Conservation (phyloP, 2,113 vertebrate species). For the Martes martes region DNA sequence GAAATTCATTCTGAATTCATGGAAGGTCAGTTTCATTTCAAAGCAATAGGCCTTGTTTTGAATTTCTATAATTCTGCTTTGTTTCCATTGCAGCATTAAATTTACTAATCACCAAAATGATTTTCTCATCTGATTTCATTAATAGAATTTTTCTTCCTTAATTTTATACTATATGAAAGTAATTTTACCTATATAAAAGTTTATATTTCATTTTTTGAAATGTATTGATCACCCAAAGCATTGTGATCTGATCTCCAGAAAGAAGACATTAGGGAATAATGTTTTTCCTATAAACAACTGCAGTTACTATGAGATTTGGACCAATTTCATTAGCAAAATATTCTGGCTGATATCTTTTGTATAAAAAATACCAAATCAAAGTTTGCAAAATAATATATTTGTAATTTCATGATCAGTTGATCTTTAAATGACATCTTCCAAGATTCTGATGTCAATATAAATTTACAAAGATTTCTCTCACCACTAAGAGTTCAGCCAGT, state of each 20-base stretch:
- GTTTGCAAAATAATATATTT: slow-evolving; percentile 3
- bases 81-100: slow-evolving; percentile 39
- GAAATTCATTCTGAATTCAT: slow-evolving; percentile 64
- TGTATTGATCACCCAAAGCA: not conserved
- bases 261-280: not conserved
- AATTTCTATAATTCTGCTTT: slow-evolving; percentile 40
- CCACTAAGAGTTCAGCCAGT: not conserved
- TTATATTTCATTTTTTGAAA: not conserved
- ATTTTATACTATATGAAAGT: not conserved
- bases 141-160: slow-evolving; percentile 11
- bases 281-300: not conserved
- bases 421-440: not conserved
- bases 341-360: not conserved
- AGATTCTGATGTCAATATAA: not conserved
- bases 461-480: not conserved
- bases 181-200: not conserved
- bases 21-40: slow-evolving; percentile 58
- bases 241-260: slow-evolving; percentile 9
- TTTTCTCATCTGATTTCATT: slow-evolving; percentile 24
- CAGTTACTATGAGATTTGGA: slow-evolving; percentile 2
- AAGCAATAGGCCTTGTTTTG: slow-evolving; percentile 47
- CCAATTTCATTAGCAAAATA: slow-evolving; percentile 36
- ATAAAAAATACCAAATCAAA: slow-evolving; percentile 21
- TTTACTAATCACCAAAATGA: slow-evolving; percentile 18
- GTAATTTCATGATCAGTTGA: not conserved